Percentiles rank a stretch among this genome's conserved stretches.
Evolutionary conservation across 2,797 vertebrate species (phyloP).

Genomic region (Tachyglossus aculeatus): DNA sequence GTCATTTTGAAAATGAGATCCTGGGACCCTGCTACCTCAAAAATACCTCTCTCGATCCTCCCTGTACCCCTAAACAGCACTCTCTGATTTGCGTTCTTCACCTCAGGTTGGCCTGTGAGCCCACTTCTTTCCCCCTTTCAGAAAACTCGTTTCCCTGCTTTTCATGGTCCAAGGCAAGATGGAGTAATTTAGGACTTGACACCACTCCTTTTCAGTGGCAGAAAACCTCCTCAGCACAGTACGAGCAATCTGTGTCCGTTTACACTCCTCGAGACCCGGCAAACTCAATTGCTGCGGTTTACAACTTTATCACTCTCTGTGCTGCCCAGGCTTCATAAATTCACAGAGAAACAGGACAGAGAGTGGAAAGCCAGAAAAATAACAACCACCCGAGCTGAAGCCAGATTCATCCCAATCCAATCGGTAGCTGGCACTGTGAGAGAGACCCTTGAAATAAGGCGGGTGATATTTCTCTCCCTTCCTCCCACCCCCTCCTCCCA

Average conservation of each 20-base stretch:
- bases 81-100: too few relatives aligned
- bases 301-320: constrained; percentile 17
- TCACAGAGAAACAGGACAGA: neutral
- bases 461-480: neutral
- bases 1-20: too few relatives aligned
- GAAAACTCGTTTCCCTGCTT: too few relatives aligned
- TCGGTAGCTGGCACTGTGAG: rapidly evolving
- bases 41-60: too few relatives aligned
- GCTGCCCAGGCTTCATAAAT: neutral
- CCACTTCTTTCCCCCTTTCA: too few relatives aligned
- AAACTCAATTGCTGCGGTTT: neutral
- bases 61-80: too few relatives aligned
- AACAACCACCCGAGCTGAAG: neutral
- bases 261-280: constrained; percentile 1
- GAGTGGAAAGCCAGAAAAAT: rapidly evolving
- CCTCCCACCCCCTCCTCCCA: rapidly evolving
- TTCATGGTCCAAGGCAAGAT: too few relatives aligned
- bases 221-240: too few relatives aligned
- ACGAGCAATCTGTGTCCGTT: neutral
- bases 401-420: neutral
- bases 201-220: too few relatives aligned
- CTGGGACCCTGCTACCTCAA: too few relatives aligned
- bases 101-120: too few relatives aligned
- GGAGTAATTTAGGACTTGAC: too few relatives aligned
- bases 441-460: rapidly evolving